Evolutionary conservation across 2,113 vertebrate genomes (phyloP).

Genomic region (Laterallus jamaicensis): DNA sequence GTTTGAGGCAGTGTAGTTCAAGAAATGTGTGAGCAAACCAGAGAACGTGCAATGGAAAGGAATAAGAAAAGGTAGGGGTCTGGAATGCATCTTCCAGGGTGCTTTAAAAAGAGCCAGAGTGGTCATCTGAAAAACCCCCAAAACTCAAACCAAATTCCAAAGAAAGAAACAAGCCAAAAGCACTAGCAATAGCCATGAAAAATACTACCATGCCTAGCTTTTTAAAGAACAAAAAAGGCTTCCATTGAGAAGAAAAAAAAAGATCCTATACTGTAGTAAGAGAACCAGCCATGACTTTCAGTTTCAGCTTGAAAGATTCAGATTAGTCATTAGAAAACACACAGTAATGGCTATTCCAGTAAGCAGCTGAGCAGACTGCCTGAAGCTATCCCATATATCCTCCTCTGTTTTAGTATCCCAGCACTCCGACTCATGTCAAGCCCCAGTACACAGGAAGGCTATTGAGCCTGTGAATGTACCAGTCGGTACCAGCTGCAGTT

Average conservation of each 20-base stretch:
- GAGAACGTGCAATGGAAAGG: background rate
- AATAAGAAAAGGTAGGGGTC: background rate
- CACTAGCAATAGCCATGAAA: background rate
- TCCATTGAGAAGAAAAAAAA: background rate
- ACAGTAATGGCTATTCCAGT: background rate
- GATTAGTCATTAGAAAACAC: background rate
- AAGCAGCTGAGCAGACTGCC: background rate
- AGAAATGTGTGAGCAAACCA: background rate
- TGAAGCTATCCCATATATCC: background rate
- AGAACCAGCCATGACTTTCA: background rate
- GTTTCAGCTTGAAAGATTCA: background rate
- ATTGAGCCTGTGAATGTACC: accelerated
- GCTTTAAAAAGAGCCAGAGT: background rate
- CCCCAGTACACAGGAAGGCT: background rate
- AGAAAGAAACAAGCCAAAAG: background rate
- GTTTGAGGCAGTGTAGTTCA: background rate
- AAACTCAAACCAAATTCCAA: background rate
- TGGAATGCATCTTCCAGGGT: background rate
- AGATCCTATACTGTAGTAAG: background rate
- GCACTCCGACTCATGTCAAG: background rate
- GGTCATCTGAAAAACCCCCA: background rate
- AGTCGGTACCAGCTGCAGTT: accelerated
- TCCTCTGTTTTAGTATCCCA: background rate
- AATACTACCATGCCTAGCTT: too few relatives aligned
- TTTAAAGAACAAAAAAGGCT: background rate